Base-by-base conservation (phyloP, 2,797 vertebrate genomes). In the Cynodonichthys magdalenae region DNA sequence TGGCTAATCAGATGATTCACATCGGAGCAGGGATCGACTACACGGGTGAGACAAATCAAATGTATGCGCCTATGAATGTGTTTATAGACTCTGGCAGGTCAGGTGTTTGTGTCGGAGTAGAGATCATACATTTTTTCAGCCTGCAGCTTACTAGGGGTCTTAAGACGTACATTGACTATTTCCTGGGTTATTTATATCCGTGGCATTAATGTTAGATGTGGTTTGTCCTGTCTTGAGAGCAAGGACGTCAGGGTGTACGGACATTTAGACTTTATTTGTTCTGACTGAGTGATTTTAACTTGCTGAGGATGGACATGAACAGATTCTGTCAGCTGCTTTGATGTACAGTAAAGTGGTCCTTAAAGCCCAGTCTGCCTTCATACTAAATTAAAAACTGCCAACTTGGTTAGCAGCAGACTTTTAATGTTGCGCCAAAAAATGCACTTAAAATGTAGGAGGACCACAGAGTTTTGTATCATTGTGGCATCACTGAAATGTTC, bases 331-430 rank as follows among this genome's bases (percentile, higher is more conserved):
- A 85, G 74, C 63, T 3, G 41, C 68, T 59, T 74, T 42, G 24
- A 82, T 41, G 77, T 87, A 87, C 76, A 82, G 82, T 78, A 62
- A 88, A 89, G 85, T 87, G 85, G 83, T 79, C 81, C 53, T 82
- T 71, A 59, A 78, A 79, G 57, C 59, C 36, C 6, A 0, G 62
- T 59, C 52, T 19, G 36, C 47, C 66, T 71, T 81, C 64, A 67
- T 74, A 66, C 88, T 85, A 88, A 83, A 89, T 90, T 89, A 87
- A 90, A 90, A 85, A 72, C 80, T 80, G 75, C 78, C 85, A 74
- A 83, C 75, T 82, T 68, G 72, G 82, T 72, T 63, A 66, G 77
- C 74, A 48, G 77, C 12, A 39, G 41, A 69, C 59, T 65, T 69
- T 74, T 79, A 66, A 41, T 75, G 80, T 83, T 81, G 73, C 70